These are phyloP conservation scores for Huso huso DNA, from an alignment of 2,797 vertebrate species.

Conservation along the genomic window DNA sequence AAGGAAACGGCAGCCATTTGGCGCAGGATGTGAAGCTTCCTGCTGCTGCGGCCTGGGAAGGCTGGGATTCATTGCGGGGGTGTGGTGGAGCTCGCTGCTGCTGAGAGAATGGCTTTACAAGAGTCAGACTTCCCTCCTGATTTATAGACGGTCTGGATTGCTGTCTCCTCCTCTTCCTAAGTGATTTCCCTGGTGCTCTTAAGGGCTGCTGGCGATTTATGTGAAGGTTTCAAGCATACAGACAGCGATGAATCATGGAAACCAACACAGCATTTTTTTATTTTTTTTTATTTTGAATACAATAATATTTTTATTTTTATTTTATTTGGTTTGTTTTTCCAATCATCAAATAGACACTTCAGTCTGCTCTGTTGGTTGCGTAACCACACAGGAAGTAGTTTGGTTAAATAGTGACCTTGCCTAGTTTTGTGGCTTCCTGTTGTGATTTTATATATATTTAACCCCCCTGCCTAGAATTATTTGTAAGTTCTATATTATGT, in stretches of 20 bases:
- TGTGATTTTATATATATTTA: constrained; percentile 41
- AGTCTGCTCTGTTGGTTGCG: constrained; percentile 33
- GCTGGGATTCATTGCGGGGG: constrained; percentile 12
- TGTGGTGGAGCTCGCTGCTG: background rate
- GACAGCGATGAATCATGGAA: too few relatives aligned
- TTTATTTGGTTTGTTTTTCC: constrained; percentile 1
- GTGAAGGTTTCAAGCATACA: too few relatives aligned
- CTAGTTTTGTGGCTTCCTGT: constrained; percentile 77
- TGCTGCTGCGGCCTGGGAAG: constrained; percentile 25
- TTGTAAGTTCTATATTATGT: background rate
- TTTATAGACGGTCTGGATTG: constrained; percentile 1
- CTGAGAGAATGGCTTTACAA: background rate
- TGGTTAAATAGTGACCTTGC: constrained; percentile 68
- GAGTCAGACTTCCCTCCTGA: constrained; percentile 2
- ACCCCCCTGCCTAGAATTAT: constrained; percentile 6
- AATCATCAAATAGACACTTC: constrained; percentile 24
- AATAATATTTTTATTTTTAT: background rate
- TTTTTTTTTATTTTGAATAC: too few relatives aligned
- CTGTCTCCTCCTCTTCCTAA: background rate
- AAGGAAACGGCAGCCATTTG: constrained; percentile 55
- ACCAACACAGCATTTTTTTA: too few relatives aligned
- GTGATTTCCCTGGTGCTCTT: background rate
- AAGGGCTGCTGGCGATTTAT: too few relatives aligned
- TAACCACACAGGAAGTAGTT: constrained; percentile 73
- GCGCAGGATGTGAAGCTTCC: constrained; percentile 65